A percentile compares a stretch with the other conserved stretches of the same genome.
Evolutionary conservation across 2,797 vertebrate genomes (phyloP).

Genomic region (Podargus strigoides): DNA sequence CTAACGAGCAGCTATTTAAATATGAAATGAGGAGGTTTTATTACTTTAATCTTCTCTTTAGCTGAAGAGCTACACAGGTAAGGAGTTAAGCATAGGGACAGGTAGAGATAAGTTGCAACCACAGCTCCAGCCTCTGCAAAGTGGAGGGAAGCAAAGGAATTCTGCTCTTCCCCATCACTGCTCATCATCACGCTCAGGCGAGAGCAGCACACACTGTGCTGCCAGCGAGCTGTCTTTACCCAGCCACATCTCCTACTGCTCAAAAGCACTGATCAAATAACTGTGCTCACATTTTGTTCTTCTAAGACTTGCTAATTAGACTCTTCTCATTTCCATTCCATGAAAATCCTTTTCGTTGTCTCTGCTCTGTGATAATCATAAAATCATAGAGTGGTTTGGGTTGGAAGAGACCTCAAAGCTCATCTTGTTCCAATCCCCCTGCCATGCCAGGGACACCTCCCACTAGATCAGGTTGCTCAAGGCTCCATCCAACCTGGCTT

Average conservation of each 20-base stretch:
- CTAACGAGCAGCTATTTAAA: neutral
- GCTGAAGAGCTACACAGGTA: neutral
- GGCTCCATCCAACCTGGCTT: too few relatives aligned
- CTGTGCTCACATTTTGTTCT: neutral
- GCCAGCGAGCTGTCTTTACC: neutral
- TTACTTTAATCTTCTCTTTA: neutral
- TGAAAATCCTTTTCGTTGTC: fast-evolving
- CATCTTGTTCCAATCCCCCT: too few relatives aligned
- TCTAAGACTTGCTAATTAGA: neutral
- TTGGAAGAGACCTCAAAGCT: too few relatives aligned
- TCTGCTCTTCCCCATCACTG: neutral
- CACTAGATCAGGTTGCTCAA: too few relatives aligned
- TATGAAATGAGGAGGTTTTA: neutral
- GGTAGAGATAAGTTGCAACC: neutral
- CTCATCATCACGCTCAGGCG: neutral
- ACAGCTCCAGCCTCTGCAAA: neutral
- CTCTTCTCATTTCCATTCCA: neutral
- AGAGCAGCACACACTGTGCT: neutral
- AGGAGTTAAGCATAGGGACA: neutral
- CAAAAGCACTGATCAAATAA: neutral
- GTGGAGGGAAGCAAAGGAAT: neutral
- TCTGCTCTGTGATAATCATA: neutral
- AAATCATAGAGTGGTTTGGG: too few relatives aligned
- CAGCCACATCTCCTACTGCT: neutral
- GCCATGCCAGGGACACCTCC: too few relatives aligned